These are phyloP conservation scores for Eurosta solidaginis DNA, from an alignment of 1,140 invertebrate genomes.

Conservation along the genomic window DNA sequence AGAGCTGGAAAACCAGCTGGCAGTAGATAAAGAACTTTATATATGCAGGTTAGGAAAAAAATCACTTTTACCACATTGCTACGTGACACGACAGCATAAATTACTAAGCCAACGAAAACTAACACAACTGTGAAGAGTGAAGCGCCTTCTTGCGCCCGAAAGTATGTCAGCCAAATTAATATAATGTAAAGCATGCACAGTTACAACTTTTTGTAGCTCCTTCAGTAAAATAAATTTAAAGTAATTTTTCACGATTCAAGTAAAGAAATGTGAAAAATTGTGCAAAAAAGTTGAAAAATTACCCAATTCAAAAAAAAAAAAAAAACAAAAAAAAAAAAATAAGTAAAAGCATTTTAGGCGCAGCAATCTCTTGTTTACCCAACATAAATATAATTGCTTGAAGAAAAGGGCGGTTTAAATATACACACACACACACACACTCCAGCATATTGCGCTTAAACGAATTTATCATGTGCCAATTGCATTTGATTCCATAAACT, in stretches of 20 bases:
- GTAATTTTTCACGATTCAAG: not conserved
- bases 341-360: not conserved
- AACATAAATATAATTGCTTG: not conserved
- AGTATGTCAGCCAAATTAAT: constrained; percentile 17
- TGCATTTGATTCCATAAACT: constrained; percentile 1
- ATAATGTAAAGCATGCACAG: not conserved
- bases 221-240: not conserved
- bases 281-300: not conserved
- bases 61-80: constrained; percentile 1
- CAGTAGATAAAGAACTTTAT: not conserved
- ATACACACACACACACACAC: not conserved
- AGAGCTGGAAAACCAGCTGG: not conserved
- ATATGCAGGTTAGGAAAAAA: not conserved
- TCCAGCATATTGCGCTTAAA: constrained; percentile 4
- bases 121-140: not conserved
- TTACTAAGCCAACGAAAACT: too few relatives aligned
- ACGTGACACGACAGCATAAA: not conserved
- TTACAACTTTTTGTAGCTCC: not conserved
- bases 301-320: too few relatives aligned
- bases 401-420: not conserved
- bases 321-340: too few relatives aligned
- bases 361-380: not conserved
- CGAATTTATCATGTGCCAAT: constrained; percentile 28
- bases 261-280: not conserved
- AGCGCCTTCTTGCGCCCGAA: not conserved